Evolutionary conservation across 1,140 invertebrate species (phyloP).

Genomic region (Cotesia vestalis): DNA sequence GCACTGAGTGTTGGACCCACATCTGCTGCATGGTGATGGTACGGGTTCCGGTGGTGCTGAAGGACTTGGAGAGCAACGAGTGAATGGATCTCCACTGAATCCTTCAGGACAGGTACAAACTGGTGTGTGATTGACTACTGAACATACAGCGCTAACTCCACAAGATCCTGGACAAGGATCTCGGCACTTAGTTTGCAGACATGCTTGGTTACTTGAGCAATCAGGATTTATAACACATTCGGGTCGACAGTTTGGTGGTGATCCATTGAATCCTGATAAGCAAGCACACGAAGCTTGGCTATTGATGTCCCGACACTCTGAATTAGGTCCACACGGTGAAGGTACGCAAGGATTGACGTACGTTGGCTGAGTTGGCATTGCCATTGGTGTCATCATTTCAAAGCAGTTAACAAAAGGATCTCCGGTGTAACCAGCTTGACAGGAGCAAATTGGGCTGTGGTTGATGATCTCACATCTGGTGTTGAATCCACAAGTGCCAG

Average conservation of each 20-base stretch:
- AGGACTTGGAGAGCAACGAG: conserved; percentile 66
- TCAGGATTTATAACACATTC: conserved; percentile 75
- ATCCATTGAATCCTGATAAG: conserved; percentile 71
- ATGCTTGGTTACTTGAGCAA: conserved; percentile 71
- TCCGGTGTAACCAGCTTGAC: conserved; percentile 66
- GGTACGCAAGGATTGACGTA: conserved; percentile 74
- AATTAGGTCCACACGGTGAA: conserved; percentile 76
- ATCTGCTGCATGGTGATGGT: conserved; percentile 35
- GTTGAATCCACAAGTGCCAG: conserved; percentile 70
- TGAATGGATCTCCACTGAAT: conserved; percentile 78
- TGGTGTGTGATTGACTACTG: conserved; percentile 72
- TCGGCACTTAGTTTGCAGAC: conserved; percentile 73
- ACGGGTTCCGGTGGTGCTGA: conserved; percentile 42
- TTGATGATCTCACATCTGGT: conserved; percentile 69
- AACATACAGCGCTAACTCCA: conserved; percentile 72
- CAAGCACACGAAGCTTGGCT: conserved; percentile 74
- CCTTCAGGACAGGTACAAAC: conserved; percentile 74
- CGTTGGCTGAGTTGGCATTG: conserved; percentile 52
- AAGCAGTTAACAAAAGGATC: conserved; percentile 69
- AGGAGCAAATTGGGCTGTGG: conserved; percentile 71
- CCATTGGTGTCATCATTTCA: conserved; percentile 49
- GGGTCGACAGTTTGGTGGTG: conserved; percentile 76
- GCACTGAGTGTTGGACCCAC: conserved; percentile 55
- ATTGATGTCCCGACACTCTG: conserved; percentile 72
- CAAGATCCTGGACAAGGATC: conserved; percentile 81